phyloP scores from a whole-genome alignment of 2,888 invertebrate species.

The Apamea anceps region DNA sequence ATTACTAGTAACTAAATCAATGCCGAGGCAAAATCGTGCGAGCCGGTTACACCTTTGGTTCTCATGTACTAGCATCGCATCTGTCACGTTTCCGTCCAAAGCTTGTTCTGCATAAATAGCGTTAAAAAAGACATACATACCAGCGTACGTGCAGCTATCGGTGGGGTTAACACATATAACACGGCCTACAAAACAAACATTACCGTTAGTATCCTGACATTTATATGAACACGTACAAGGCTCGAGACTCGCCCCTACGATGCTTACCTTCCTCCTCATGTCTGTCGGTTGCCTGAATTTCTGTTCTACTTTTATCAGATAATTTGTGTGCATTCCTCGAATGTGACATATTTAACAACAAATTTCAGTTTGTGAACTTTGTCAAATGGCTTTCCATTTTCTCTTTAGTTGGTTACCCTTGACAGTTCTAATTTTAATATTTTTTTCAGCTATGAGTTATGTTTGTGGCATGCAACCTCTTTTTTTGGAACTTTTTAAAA shows the following conservation, averaged over 20 bases:
- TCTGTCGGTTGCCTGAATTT: slow-evolving; percentile 73
- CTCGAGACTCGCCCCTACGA: not conserved
- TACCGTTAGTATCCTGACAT: slow-evolving; percentile 46
- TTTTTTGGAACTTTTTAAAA: slow-evolving; percentile 20
- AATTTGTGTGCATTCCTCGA: slow-evolving; percentile 86
- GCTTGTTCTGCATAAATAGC: not conserved
- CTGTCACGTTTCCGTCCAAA: not conserved
- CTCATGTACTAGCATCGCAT: not conserved
- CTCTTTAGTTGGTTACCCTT: slow-evolving; percentile 75
- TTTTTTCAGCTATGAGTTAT: slow-evolving; percentile 57
- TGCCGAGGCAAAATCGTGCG: not conserved
- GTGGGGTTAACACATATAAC: slow-evolving; percentile 75
- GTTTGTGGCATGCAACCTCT: slow-evolving; percentile 33
- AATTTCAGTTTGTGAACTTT: slow-evolving; percentile 88
- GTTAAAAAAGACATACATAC: slow-evolving; percentile 72
- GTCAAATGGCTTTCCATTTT: slow-evolving; percentile 87
- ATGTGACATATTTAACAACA: slow-evolving; percentile 88
- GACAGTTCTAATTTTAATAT: slow-evolving; percentile 84
- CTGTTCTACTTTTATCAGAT: slow-evolving; percentile 82
- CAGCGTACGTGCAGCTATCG: slow-evolving; percentile 84
- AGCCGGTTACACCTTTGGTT: not conserved
- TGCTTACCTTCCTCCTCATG: slow-evolving; percentile 81
- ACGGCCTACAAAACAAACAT: slow-evolving; percentile 79
- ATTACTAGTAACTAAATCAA: slow-evolving; percentile 1
- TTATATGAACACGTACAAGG: slow-evolving; percentile 15